phyloP scores from a whole-genome alignment of 1,140 invertebrate genomes.

The Drosophila bipectinata region DNA sequence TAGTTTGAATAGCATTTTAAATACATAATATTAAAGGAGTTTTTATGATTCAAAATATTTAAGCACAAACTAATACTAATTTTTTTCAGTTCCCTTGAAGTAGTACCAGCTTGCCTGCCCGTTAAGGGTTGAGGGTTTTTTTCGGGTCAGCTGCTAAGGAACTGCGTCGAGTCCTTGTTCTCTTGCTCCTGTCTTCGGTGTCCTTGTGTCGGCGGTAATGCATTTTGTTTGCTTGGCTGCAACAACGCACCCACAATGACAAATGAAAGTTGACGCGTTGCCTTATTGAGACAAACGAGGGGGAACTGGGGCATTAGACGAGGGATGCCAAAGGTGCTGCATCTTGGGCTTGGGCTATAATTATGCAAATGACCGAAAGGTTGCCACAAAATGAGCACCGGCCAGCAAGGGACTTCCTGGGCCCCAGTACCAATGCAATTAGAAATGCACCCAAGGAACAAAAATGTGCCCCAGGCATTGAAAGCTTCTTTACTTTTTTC shows the following conservation, averaged over 20 bases:
- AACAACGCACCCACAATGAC: conserved; percentile 58
- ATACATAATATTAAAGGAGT: not conserved
- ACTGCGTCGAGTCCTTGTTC: conserved; percentile 44
- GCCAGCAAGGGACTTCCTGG: not conserved
- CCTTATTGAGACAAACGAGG: conserved; percentile 71
- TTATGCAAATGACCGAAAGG: conserved; percentile 53
- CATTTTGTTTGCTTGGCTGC: conserved; percentile 75
- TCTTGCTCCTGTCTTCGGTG: conserved; percentile 29
- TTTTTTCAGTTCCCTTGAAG: not conserved
- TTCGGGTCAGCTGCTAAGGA: conserved; percentile 51
- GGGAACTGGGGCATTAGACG: conserved; percentile 1
- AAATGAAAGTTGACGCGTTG: conserved; percentile 74
- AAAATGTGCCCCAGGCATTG: conserved; percentile 37
- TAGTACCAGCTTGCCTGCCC: conserved; percentile 19
- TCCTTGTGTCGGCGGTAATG: conserved; percentile 57
- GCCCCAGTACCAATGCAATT: conserved; percentile 52
- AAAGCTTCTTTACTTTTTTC: conserved; percentile 19
- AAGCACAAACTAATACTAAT: not conserved
- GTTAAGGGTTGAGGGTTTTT: conserved; percentile 40
- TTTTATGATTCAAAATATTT: not conserved
- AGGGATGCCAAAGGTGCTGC: conserved; percentile 11
- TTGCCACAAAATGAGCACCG: conserved; percentile 20
- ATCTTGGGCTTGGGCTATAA: conserved; percentile 27
- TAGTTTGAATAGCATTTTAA: not conserved
- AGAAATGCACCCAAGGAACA: conserved; percentile 60